A percentile compares a stretch with the other conserved stretches of the same genome.
Conservation (phyloP, 1,140 invertebrate species). For the Rhopalosiphum padi region DNA sequence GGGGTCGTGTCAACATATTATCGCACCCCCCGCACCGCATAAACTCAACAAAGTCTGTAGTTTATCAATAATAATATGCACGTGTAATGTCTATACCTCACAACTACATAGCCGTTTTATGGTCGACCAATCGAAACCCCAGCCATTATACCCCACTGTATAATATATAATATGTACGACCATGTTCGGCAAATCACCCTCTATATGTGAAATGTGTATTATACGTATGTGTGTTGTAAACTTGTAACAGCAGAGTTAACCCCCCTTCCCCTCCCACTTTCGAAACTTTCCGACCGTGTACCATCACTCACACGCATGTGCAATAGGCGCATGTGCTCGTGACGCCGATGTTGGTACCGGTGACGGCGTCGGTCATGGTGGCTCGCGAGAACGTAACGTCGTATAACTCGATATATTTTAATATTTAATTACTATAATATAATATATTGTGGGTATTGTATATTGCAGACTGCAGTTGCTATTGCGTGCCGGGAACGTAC, state of each 20-base stretch:
- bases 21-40: not conserved
- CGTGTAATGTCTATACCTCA: not conserved
- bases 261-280: too few relatives aligned
- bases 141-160: not conserved
- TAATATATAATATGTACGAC: not conserved
- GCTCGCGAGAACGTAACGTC: too few relatives aligned
- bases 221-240: not conserved
- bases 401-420: not conserved
- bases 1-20: not conserved
- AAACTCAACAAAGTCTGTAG: not conserved
- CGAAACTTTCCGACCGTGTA: not conserved
- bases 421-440: not conserved
- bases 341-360: too few relatives aligned
- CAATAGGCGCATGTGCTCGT: not conserved
- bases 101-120: not conserved
- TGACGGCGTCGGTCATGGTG: not conserved
- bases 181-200: not conserved
- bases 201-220: not conserved
- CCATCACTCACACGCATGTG: not conserved
- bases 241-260: not conserved
- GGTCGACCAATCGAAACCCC: not conserved
- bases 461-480: not conserved
- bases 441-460: not conserved
- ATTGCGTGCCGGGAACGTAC: not conserved
- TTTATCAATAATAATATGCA: constrained; percentile 3